A percentile compares a stretch with the other conserved stretches of the same genome.
Conservation (phyloP, 2,797 vertebrate species). For the Enteromius trimaculatus region DNA sequence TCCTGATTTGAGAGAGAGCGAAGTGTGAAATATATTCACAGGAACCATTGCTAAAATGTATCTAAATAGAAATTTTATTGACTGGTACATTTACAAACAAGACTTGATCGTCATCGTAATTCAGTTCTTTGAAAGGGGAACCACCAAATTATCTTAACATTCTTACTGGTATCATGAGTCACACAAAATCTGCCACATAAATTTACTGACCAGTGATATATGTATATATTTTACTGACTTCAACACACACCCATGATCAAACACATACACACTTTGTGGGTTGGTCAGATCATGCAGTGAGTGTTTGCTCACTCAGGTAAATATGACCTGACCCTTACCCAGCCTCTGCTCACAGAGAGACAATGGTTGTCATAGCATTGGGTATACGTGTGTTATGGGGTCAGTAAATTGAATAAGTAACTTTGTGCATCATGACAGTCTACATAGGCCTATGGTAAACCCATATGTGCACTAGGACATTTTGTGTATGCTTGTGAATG, state of each 20-base stretch:
- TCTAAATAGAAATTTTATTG: background rate
- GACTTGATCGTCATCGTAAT: background rate
- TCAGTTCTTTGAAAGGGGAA: background rate
- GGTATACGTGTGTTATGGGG: background rate
- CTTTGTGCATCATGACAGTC: background rate
- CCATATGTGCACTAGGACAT: background rate
- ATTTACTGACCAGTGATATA: background rate
- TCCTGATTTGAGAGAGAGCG: background rate
- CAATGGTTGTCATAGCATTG: background rate
- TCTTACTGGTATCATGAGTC: background rate
- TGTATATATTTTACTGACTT: background rate
- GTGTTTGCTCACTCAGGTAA: conserved; percentile 17
- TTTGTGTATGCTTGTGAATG: background rate
- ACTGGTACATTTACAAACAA: background rate
- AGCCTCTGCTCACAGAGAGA: conserved; percentile 24
- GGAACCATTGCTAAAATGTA: background rate
- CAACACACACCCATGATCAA: conserved; percentile 27
- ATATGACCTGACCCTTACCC: conserved; percentile 37
- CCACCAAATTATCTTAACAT: background rate
- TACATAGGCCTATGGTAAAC: background rate
- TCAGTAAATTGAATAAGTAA: background rate
- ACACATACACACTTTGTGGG: background rate
- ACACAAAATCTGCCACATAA: background rate
- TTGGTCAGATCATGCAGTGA: conserved; percentile 20
- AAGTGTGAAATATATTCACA: background rate